phyloP scores from a whole-genome alignment of 2,888 invertebrate genomes.

The Allophyes oxyacanthae region DNA sequence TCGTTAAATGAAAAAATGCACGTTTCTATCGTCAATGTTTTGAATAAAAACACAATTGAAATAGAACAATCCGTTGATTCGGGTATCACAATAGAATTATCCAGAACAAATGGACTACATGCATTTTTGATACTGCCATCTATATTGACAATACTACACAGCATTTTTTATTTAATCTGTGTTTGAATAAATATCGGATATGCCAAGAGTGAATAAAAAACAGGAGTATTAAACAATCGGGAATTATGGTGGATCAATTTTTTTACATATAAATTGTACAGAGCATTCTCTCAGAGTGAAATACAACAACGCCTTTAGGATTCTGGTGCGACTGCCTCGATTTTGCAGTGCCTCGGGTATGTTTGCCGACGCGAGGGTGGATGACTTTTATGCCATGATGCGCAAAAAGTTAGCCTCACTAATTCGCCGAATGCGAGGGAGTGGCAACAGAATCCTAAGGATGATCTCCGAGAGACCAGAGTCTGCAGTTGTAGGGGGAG shows the following conservation, averaged over 20 bases:
- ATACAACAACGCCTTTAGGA: too few relatives aligned
- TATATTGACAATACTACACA: slow-evolving; percentile 2
- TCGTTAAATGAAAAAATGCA: slow-evolving; percentile 9
- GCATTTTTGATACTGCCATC: slow-evolving; percentile 28
- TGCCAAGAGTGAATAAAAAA: neutral
- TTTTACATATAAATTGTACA: too few relatives aligned
- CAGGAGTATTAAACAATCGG: neutral
- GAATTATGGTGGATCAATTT: neutral
- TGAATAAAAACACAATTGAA: slow-evolving; percentile 11
- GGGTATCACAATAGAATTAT: slow-evolving; percentile 50
- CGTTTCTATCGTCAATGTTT: slow-evolving; percentile 5
- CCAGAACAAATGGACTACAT: slow-evolving; percentile 31
- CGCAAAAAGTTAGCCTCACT: too few relatives aligned
- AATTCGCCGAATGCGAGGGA: too few relatives aligned
- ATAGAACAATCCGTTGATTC: slow-evolving; percentile 19
- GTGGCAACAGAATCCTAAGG: too few relatives aligned
- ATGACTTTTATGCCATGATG: too few relatives aligned
- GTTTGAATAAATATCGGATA: slow-evolving; percentile 16
- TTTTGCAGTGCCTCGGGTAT: too few relatives aligned
- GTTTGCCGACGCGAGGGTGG: too few relatives aligned
- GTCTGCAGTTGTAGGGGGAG: too few relatives aligned
- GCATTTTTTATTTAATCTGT: slow-evolving; percentile 7
- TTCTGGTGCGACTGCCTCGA: too few relatives aligned
- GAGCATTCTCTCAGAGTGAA: too few relatives aligned
- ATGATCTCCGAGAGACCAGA: too few relatives aligned